Percentiles rank a stretch among this genome's conserved stretches.
phyloP scores from a whole-genome alignment of 2,888 invertebrate genomes.

The Leuctra nigra region DNA sequence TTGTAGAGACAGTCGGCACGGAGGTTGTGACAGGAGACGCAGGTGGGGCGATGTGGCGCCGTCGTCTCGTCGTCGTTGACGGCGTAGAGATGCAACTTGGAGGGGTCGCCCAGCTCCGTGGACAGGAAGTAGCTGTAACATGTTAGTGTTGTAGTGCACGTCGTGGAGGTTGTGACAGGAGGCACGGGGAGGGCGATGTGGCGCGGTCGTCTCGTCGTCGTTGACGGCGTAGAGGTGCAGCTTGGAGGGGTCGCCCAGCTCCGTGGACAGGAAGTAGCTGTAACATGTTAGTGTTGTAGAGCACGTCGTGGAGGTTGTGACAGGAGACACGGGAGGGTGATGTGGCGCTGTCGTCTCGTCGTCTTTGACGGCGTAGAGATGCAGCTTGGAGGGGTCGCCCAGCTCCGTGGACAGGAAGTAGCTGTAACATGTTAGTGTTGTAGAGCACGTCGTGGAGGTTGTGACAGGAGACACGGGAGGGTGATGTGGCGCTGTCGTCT shows the following conservation, averaged over 20 bases:
- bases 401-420: conserved; percentile 75
- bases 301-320: no score
- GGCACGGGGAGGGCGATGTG: no score
- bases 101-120: conserved; percentile 65
- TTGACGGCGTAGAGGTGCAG: conserved; percentile 76
- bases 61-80: conserved; percentile 46
- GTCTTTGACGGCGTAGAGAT: conserved; percentile 66
- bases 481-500: conserved; percentile 36
- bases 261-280: conserved; percentile 79
- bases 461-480: no score
- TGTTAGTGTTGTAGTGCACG: no score
- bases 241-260: conserved; percentile 63
- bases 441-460: no score
- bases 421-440: conserved; percentile 45
- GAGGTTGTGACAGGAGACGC: conserved; percentile 66
- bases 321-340: no score
- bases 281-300: conserved; percentile 45
- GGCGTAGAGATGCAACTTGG: conserved; percentile 74
- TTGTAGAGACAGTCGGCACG: conserved; percentile 57
- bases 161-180: no score
- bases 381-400: conserved; percentile 67
- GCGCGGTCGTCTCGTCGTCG: no score
- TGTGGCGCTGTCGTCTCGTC: conserved; percentile 38
- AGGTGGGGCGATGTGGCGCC: conserved; percentile 43
- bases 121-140: conserved; percentile 74